phyloP scores from a whole-genome alignment of 1,140 invertebrate genomes.

The Drosophila pruinosa region DNA sequence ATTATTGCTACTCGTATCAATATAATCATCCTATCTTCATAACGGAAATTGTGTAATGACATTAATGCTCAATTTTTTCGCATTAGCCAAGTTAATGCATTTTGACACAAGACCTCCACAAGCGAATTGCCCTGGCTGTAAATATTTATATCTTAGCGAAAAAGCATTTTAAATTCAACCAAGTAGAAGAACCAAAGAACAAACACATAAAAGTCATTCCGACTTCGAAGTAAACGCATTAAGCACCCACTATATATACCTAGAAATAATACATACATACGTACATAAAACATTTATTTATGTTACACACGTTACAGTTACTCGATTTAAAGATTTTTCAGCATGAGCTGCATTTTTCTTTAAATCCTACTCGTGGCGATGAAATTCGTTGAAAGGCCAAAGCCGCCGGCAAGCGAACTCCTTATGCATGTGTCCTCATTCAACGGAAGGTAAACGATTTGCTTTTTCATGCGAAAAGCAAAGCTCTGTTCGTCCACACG shows the following conservation, averaged over 20 bases:
- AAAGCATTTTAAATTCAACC: conserved; percentile 30
- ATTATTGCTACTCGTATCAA: conserved; percentile 3
- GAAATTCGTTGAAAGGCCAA: conserved; percentile 1
- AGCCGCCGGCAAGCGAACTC: neutral
- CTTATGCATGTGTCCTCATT: neutral
- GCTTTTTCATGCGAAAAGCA: conserved; percentile 12
- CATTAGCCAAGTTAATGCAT: conserved; percentile 15
- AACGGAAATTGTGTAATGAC: conserved; percentile 26
- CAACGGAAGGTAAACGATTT: conserved; percentile 16
- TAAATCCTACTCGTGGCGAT: neutral
- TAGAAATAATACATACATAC: neutral
- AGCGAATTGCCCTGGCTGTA: neutral
- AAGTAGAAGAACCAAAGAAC: conserved; percentile 19
- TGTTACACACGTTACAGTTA: neutral
- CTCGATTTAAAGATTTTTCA: neutral
- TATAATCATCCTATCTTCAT: conserved; percentile 17
- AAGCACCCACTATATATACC: neutral
- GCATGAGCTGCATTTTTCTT: neutral
- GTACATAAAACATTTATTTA: neutral
- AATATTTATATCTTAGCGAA: conserved; percentile 20
- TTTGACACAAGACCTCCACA: neutral
- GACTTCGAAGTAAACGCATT: conserved; percentile 28
- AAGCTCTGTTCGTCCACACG: neutral
- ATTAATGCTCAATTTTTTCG: conserved; percentile 30
- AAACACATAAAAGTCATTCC: conserved; percentile 10